Evolutionary conservation across 2,113 vertebrate species (phyloP).

Genomic region (Lepisosteus oculatus): DNA sequence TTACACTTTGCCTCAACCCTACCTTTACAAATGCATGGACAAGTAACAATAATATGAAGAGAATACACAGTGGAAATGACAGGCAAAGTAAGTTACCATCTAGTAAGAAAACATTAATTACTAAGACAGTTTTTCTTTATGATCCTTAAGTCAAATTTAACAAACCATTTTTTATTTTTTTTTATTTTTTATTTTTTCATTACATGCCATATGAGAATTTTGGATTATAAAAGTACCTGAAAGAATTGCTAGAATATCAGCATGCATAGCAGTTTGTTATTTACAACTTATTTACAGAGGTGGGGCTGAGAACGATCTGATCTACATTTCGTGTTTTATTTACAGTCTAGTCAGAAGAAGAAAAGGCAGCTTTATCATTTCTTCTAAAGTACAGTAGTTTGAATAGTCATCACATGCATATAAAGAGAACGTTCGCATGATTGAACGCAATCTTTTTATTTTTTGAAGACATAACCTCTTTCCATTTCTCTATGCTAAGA

Average conservation of each 20-base stretch:
- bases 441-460: constrained; percentile 63
- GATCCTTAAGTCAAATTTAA: constrained; percentile 55
- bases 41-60: constrained; percentile 54
- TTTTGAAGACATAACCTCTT: constrained; percentile 57
- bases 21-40: constrained; percentile 51
- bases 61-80: constrained; percentile 60
- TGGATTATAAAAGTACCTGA: constrained; percentile 98
- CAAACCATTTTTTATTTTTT: constrained; percentile 57
- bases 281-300: constrained; percentile 94
- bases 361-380: constrained; percentile 76
- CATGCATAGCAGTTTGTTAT: constrained; percentile 94
- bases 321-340: constrained; percentile 74
- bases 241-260: constrained; percentile 89
- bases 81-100: constrained; percentile 58
- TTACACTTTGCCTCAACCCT: constrained; percentile 52
- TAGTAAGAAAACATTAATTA: constrained; percentile 63
- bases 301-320: constrained; percentile 64
- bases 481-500: constrained; percentile 69
- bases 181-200: constrained; percentile 60
- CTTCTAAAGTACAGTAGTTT: constrained; percentile 73
- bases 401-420: constrained; percentile 85
- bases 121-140: constrained; percentile 55
- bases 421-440: constrained; percentile 79
- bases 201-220: constrained; percentile 85
- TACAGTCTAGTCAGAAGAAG: constrained; percentile 82